phyloP scores from a whole-genome alignment of 2,113 vertebrate genomes.

The Addax nasomaculatus region DNA sequence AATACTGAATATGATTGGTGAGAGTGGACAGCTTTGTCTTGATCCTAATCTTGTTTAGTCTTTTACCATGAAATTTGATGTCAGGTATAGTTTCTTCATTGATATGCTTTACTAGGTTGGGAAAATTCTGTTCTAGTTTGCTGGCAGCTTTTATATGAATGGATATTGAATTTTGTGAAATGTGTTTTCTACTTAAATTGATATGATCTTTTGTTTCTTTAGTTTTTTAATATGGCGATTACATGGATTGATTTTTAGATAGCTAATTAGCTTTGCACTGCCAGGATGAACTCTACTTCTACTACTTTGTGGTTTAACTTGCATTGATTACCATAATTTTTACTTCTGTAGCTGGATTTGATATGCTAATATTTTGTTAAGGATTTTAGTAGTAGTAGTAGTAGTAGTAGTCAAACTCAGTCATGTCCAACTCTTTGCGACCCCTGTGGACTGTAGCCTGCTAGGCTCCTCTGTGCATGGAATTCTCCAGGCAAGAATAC shows the following conservation, averaged over 20 bases:
- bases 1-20: not conserved
- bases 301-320: not conserved
- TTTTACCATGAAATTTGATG: not conserved
- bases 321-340: not conserved
- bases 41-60: not conserved
- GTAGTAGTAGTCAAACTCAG: not conserved
- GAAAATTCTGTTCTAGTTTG: not conserved
- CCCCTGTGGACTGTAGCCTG: too few relatives aligned
- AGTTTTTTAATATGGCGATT: not conserved
- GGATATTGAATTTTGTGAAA: constrained; percentile 6
- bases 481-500: too few relatives aligned
- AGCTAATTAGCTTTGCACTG: not conserved
- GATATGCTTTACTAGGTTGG: not conserved
- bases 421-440: not conserved
- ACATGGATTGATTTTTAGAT: not conserved
- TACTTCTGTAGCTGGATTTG: not conserved
- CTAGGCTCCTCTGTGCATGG: too few relatives aligned
- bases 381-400: not conserved
- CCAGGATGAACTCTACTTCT: not conserved
- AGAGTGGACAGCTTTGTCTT: not conserved
- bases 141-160: not conserved
- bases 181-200: not conserved
- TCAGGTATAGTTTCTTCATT: not conserved
- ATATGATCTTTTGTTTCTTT: not conserved
- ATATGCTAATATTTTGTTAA: not conserved